Conservation (phyloP, 2,797 vertebrate species). For the Sebastes hubbsi region DNA sequence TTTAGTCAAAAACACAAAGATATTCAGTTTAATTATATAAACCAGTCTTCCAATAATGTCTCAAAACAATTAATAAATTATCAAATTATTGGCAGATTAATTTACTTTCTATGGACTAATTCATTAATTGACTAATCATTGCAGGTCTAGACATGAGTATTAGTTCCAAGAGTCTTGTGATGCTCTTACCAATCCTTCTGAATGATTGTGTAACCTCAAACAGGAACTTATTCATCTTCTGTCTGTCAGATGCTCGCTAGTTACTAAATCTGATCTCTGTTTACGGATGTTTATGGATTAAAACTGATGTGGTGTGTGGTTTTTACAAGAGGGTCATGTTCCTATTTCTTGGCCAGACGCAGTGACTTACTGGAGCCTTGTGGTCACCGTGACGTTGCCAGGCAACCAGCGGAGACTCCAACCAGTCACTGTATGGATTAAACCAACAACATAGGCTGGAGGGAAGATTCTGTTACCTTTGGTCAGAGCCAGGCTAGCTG, state of each 20-base stretch:
- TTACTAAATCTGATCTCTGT: neutral
- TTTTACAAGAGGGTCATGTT: neutral
- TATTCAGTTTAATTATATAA: neutral
- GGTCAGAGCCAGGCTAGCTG: neutral
- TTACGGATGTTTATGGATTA: neutral
- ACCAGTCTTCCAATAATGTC: too few species aligned
- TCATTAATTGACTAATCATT: neutral
- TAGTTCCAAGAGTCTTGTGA: neutral
- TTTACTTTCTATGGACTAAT: neutral
- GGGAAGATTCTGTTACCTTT: neutral
- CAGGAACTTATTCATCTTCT: neutral
- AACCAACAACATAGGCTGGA: neutral
- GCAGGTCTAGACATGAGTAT: neutral
- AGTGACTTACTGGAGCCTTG: neutral
- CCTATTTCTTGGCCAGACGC: neutral
- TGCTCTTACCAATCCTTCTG: neutral
- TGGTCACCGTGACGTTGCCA: neutral
- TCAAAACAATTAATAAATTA: too few species aligned
- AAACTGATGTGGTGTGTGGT: neutral
- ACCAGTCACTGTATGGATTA: neutral
- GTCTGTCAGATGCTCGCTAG: neutral
- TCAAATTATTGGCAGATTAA: neutral
- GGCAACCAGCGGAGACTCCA: neutral
- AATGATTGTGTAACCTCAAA: neutral
- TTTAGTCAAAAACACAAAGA: neutral